Conservation (phyloP, 2,888 invertebrate genomes). For the Tiliacea citrago region DNA sequence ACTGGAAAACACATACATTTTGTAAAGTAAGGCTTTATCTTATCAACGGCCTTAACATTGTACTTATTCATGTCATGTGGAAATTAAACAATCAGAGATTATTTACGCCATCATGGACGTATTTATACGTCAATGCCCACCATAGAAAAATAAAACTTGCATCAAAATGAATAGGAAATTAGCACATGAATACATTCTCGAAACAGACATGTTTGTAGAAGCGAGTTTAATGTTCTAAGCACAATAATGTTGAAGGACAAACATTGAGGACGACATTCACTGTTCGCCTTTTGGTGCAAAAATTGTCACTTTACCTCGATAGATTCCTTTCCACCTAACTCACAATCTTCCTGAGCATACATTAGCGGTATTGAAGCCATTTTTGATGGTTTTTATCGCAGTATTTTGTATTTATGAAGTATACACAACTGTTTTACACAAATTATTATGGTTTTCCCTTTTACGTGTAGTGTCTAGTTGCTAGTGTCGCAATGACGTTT, state of each 20-base stretch:
- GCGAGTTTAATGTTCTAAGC: constrained; percentile 37
- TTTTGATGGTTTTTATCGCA: constrained; percentile 52
- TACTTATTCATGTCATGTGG: constrained; percentile 14
- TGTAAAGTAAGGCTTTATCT: constrained; percentile 49
- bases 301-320: constrained; percentile 79
- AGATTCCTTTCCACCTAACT: constrained; percentile 92
- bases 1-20: not conserved
- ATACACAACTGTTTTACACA: constrained; percentile 47
- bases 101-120: constrained; percentile 26
- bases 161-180: constrained; percentile 30
- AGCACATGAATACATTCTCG: constrained; percentile 42
- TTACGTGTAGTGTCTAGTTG: constrained; percentile 63
- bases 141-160: constrained; percentile 8
- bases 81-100: constrained; percentile 31
- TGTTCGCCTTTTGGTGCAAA: constrained; percentile 21
- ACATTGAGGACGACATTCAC: constrained; percentile 60
- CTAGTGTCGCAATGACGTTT: constrained; percentile 60
- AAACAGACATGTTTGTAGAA: constrained; percentile 33
- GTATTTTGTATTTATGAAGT: constrained; percentile 31
- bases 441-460: constrained; percentile 61
- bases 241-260: constrained; percentile 63
- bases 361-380: constrained; percentile 91
- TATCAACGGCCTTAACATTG: constrained; percentile 49
- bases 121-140: too few species aligned
- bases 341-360: constrained; percentile 92